A percentile compares a stretch with the other conserved stretches of the same genome.
These are phyloP conservation scores for Acleris laterana DNA, from an alignment of 2,888 invertebrate species.

Conservation along the genomic window DNA sequence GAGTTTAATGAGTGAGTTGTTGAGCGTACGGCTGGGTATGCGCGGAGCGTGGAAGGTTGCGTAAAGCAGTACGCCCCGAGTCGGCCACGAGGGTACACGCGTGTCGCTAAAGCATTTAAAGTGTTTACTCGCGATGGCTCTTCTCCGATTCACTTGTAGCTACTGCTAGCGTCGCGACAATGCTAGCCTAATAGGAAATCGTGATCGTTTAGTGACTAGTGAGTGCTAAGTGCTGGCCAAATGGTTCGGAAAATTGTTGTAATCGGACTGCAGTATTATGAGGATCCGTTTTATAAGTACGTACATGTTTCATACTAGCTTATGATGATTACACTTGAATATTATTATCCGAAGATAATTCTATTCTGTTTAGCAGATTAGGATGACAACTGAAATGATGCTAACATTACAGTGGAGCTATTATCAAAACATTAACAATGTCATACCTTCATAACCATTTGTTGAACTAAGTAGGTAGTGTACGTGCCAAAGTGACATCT, in stretches of 20 bases:
- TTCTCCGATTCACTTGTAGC: constrained; percentile 62
- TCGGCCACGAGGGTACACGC: constrained; percentile 61
- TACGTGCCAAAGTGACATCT: too few relatives aligned
- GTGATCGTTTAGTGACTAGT: constrained; percentile 54
- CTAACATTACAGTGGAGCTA: too few relatives aligned
- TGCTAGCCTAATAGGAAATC: constrained; percentile 61
- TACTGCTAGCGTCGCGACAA: constrained; percentile 56
- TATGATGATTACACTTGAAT: too few relatives aligned
- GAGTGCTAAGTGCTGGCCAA: constrained; percentile 59
- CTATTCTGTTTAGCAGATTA: too few relatives aligned
- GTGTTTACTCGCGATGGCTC: constrained; percentile 61
- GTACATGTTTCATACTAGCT: constrained; percentile 41
- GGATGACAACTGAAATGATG: too few relatives aligned
- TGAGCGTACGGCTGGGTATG: constrained; percentile 62
- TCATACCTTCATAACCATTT: too few relatives aligned
- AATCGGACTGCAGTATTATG: constrained; percentile 75
- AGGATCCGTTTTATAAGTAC: constrained; percentile 79
- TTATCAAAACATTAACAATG: too few relatives aligned
- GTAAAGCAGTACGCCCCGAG: constrained; percentile 66
- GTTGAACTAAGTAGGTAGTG: too few relatives aligned
- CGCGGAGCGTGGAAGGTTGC: constrained; percentile 54
- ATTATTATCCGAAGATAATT: too few relatives aligned
- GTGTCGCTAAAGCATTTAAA: constrained; percentile 44
- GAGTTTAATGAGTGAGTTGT: constrained; percentile 4
- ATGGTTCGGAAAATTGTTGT: constrained; percentile 81